phyloP scores from a whole-genome alignment of 2,113 vertebrate species.

The Catagonus wagneri region DNA sequence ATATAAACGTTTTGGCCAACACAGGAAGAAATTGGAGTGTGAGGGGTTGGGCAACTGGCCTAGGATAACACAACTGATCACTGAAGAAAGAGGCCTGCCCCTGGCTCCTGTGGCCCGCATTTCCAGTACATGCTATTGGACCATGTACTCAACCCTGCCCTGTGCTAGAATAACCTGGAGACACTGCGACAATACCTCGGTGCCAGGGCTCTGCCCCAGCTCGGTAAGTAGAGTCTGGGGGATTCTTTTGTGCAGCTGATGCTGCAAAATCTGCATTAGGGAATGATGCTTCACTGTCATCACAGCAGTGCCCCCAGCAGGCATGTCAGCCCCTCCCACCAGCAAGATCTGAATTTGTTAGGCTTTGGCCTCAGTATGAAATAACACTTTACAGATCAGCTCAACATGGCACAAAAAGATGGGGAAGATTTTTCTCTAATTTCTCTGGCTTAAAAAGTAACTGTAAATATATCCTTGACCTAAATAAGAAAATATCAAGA shows the following conservation, averaged over 20 bases:
- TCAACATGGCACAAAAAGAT: background rate
- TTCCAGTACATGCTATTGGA: background rate
- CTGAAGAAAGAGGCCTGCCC: background rate
- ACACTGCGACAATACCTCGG: background rate
- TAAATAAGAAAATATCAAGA: background rate
- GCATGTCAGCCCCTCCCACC: background rate
- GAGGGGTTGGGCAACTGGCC: background rate
- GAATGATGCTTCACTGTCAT: background rate
- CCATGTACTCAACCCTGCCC: background rate
- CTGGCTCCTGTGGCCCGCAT: background rate
- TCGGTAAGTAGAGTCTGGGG: background rate
- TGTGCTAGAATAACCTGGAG: background rate
- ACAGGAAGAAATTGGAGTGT: background rate
- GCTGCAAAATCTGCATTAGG: background rate
- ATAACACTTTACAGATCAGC: background rate
- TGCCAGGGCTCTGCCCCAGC: background rate
- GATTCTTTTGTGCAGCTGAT: rapidly evolving
- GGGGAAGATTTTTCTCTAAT: background rate
- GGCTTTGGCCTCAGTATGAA: background rate
- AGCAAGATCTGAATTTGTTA: background rate
- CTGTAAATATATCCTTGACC: background rate
- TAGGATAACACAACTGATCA: rapidly evolving
- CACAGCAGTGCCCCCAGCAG: background rate
- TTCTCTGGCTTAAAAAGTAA: background rate
- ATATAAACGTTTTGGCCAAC: background rate